Evolutionary conservation across 2,888 invertebrate genomes (phyloP).

Genomic region (Lottia gigantea): DNA sequence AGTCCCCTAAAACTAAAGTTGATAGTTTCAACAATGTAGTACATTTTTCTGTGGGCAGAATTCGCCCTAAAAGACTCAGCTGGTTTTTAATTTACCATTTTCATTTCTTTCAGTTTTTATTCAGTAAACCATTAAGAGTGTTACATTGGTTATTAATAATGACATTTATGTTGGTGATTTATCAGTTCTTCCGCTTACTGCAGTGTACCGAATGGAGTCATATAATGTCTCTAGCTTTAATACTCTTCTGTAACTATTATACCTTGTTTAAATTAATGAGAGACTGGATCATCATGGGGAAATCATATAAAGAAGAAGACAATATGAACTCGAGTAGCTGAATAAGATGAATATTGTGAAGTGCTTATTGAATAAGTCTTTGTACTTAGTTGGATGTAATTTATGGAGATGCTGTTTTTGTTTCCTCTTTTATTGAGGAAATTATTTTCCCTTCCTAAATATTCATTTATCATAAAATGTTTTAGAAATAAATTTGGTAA

Average conservation of each 20-base stretch:
- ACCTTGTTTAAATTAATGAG: conserved; percentile 89
- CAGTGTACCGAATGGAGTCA: conserved; percentile 91
- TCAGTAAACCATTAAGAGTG: conserved; percentile 85
- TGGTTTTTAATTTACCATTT: background rate
- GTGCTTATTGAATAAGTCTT: too few relatives aligned
- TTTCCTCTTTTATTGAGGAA: too few relatives aligned
- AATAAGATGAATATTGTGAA: too few relatives aligned
- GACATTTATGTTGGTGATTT: conserved; percentile 73
- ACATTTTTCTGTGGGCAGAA: too few relatives aligned
- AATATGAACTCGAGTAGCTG: background rate
- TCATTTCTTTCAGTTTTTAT: conserved; percentile 79
- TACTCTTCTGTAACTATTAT: conserved; percentile 91
- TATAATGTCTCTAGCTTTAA: conserved; percentile 84
- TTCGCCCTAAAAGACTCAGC: too few relatives aligned
- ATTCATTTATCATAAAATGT: too few relatives aligned
- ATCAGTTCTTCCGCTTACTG: conserved; percentile 83
- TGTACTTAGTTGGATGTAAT: too few relatives aligned
- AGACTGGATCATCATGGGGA: conserved; percentile 82
- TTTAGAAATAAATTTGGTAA: too few relatives aligned
- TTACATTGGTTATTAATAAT: conserved; percentile 80
- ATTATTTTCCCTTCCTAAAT: too few relatives aligned
- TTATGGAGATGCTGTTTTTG: too few relatives aligned
- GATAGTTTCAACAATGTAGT: too few relatives aligned
- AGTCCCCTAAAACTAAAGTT: too few relatives aligned
- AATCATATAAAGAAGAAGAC: conserved; percentile 62